Evolutionary conservation across 2,888 invertebrate genomes (phyloP), one percentile per base, ranked within the genome.

Genomic region (Buathra laborator): DNA sequence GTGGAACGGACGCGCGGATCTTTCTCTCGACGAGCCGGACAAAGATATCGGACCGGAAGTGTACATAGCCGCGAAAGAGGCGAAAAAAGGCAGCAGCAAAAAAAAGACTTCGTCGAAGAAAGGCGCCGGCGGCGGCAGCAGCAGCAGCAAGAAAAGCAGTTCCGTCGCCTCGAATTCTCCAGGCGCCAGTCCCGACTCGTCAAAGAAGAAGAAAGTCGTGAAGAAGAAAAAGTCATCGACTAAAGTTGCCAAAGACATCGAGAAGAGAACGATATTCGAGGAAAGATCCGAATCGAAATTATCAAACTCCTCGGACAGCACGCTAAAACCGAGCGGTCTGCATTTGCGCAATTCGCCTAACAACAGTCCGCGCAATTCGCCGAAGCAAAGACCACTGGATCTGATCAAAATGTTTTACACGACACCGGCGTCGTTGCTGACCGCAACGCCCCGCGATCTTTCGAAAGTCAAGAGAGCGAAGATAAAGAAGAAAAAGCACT

Each of bases 201-300:
- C 92, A 1, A 93, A 91, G 59, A 93, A 91, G 87, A 93, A 92
- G 71, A 91, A 90, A 44, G 46, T 90, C 0, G 84, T 88, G 0
- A 92, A 91, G 48, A 90, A 90, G 75, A 94, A 93, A 82, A 92
- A 92, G 59, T 90, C 92, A 0, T 87, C 89, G 0, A 87, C 88
- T 3, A 91, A 91, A 71, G 84, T 81, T 74, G 87, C 92, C 91
- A 94, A 94, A 93, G 94, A 93, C 92, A 94, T 92, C 93, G 92
- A 94, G 92, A 86, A 86, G 79, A 84, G 87, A 88, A 86, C 19
- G 80, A 83, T 53, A 24, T 59, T 77, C 56, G 83, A 86, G 24
- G 86, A 90, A 79, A 81, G 87, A 77, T 86, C 84, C 67, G 85
- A 82, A 24, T 83, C 87, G 44, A 85, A 86, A 78, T 77, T 86